Base-by-base conservation (phyloP, 2,113 vertebrate genomes). In the Sphaerodactylus townsendi region DNA sequence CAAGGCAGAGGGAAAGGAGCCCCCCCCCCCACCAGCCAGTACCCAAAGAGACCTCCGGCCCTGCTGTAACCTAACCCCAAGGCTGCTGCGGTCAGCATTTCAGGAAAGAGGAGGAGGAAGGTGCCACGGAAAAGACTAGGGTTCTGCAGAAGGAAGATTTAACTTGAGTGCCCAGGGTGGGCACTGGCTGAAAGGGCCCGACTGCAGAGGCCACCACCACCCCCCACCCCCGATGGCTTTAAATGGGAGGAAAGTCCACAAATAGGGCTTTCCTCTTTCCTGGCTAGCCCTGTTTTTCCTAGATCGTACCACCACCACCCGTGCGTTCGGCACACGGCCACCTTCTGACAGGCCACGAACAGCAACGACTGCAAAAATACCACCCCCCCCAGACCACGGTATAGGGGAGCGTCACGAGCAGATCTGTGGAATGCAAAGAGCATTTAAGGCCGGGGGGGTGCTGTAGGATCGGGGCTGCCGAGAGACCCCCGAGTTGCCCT, bases 1-100 rank as follows among this genome's bases (percentile, higher is more conserved):
- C 13, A 7, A 23, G n/a, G n/a, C 9, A 10, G 53, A 37, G 2
- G 5, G 53, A 0, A 14, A 0, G 0, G 82, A 50, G 39, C 37
- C 3, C 0, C 0, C 19, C 33, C 37, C 50, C 66, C 14, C 25
- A n/a, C n/a, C n/a, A n/a, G n/a, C 0, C 53, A 13, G 10, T 19
- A 56, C 65, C 21, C n/a, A 59, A 79, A 73, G 68, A 64, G 83
- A 37, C 66, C 66, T 81, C 66, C 50, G 70, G 9, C 13, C 69
- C 41, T 37, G n/a, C 72, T 37, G 90, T 84, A 92, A 90, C 81
- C 79, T 11, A 86, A 91, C 0, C 21, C 89, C 48, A 0, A 0
- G 80, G 59, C 10, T 48, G 4, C 48, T 41, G 81, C 56, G 17
- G 5, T 83, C 91, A 88, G 85, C 79, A n/a, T 62, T 4, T 72